phyloP scores from a whole-genome alignment of 2,888 invertebrate genomes.

The Amblyjoppa fuscipennis region DNA sequence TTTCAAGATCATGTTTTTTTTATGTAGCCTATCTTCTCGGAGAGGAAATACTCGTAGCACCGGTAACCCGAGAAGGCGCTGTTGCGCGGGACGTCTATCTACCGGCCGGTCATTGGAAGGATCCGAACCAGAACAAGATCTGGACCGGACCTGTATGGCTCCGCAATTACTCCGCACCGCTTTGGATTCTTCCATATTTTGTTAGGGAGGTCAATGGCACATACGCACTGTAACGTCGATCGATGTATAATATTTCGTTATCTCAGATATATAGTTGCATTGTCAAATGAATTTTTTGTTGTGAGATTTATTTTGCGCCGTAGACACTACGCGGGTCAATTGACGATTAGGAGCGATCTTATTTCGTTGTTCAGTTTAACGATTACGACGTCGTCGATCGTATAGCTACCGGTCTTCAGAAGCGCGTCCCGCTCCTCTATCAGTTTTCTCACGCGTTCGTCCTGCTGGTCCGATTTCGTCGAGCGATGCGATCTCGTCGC shows the following conservation, averaged over 20 bases:
- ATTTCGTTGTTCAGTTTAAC: conserved; percentile 87
- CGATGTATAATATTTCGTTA: conserved; percentile 23
- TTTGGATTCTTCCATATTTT: conserved; percentile 91
- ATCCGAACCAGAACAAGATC: conserved; percentile 84
- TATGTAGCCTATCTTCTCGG: conserved; percentile 92
- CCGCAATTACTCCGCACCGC: conserved; percentile 88
- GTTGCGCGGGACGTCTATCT: conserved; percentile 90
- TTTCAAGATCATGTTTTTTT: conserved; percentile 48
- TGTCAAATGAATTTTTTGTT: neutral
- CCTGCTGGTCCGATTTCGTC: conserved; percentile 83
- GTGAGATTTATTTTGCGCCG: conserved; percentile 29
- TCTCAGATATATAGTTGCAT: neutral
- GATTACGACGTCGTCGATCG: conserved; percentile 85
- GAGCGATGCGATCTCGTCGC: conserved; percentile 69
- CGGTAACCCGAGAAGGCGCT: conserved; percentile 89
- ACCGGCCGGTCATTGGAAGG: conserved; percentile 91
- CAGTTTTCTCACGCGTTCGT: conserved; percentile 85
- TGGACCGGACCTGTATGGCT: conserved; percentile 89
- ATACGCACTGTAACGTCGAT: conserved; percentile 14
- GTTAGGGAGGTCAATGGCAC: conserved; percentile 67
- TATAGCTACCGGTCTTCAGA: conserved; percentile 85
- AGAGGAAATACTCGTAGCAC: conserved; percentile 92
- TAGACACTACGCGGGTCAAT: conserved; percentile 54
- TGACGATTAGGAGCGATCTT: conserved; percentile 85
- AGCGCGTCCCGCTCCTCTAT: conserved; percentile 86